phyloP scores from a whole-genome alignment of 2,888 invertebrate genomes.

The Troides helena region DNA sequence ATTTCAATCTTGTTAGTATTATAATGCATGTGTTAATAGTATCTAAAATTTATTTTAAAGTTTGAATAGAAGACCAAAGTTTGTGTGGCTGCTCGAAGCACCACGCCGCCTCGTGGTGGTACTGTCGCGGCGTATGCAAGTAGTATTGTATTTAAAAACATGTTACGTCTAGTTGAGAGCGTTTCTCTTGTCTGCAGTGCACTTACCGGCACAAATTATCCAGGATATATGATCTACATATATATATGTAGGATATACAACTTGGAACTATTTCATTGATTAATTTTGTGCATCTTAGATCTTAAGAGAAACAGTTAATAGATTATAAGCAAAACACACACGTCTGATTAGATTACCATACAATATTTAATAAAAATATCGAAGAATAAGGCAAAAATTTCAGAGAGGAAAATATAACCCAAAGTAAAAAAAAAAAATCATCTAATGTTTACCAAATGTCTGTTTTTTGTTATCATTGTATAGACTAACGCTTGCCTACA shows the following conservation, averaged over 20 bases:
- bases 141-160: conserved; percentile 51
- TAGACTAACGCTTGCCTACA: too few species aligned
- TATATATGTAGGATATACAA: conserved; percentile 40
- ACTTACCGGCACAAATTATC: conserved; percentile 38
- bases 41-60: not conserved
- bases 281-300: conserved; percentile 25
- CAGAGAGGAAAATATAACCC: too few species aligned
- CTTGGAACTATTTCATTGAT: conserved; percentile 25
- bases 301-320: not conserved
- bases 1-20: too few species aligned
- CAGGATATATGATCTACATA: too few species aligned
- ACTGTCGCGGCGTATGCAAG: conserved; percentile 35
- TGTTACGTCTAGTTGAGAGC: conserved; percentile 45
- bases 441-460: too few species aligned
- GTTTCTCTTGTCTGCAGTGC: conserved; percentile 52
- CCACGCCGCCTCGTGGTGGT: conserved; percentile 17
- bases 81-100: conserved; percentile 28
- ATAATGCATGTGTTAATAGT: not conserved
- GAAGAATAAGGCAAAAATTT: too few species aligned
- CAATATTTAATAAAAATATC: too few species aligned
- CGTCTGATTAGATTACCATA: too few species aligned
- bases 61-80: not conserved
- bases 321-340: too few species aligned
- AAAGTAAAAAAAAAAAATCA: too few species aligned
- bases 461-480: too few species aligned